A percentile compares a stretch with the other conserved stretches of the same genome.
These are phyloP conservation scores for Tinea pellionella DNA, from an alignment of 2,888 invertebrate species.

Conservation along the genomic window DNA sequence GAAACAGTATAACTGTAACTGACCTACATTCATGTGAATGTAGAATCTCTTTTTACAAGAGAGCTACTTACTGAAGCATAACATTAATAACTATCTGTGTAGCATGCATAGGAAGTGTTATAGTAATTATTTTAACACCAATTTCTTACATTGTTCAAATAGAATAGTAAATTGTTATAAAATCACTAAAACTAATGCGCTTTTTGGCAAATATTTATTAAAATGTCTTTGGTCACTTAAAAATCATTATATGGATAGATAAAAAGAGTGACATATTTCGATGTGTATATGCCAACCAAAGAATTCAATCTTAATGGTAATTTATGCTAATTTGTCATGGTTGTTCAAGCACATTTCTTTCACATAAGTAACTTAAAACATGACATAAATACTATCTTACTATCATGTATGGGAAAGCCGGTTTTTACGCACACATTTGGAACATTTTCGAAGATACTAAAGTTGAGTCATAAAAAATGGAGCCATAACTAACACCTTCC, in stretches of 20 bases:
- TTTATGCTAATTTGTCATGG: conserved; percentile 11
- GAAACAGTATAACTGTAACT: neutral
- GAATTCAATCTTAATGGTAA: conserved; percentile 2
- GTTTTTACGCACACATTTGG: neutral
- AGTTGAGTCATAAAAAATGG: conserved; percentile 2
- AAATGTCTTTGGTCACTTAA: too few species aligned
- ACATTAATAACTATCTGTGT: conserved; percentile 8
- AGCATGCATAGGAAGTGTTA: conserved; percentile 3
- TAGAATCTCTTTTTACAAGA: conserved; percentile 1
- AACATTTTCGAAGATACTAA: neutral
- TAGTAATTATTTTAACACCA: neutral
- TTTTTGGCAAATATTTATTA: too few species aligned
- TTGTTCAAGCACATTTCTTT: neutral
- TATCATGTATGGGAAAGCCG: neutral
- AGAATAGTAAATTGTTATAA: too few species aligned
- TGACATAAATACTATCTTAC: neutral
- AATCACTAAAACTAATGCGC: too few species aligned
- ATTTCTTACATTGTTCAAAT: too few species aligned
- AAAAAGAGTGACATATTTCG: neutral
- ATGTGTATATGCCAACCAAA: neutral
- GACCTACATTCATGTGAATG: conserved; percentile 4
- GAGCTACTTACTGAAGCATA: conserved; percentile 2
- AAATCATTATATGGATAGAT: neutral
- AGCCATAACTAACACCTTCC: neutral
- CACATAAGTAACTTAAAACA: neutral